Base-by-base conservation (phyloP, 2,113 vertebrate genomes). In the Bombycilla garrulus region DNA sequence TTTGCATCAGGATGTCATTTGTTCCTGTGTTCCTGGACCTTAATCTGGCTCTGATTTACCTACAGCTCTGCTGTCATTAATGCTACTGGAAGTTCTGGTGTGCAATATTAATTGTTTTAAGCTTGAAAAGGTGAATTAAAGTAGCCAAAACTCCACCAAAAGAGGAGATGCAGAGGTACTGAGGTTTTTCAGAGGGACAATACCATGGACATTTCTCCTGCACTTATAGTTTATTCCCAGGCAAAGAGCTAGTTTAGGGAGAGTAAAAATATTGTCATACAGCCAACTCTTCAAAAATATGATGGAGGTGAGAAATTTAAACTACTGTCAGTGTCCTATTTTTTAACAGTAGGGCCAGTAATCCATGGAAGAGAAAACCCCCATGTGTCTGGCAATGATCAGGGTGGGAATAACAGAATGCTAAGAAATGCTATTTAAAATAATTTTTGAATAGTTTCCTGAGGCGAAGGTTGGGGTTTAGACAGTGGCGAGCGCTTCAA, bases 281-380 rank as follows among this genome's bases (percentile, higher is more conserved):
- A 80, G 20, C 4, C 26, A 78, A 40, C 28, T 84, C 38, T 56
- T 78, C 19, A 60, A 53, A 44, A 53, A 44, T n/a, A 9, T 25
- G 31, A n/a, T 38, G 25, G 9, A 20, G 7, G 1, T 51, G n/a
- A 84, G 42, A 78, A 48, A 29, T 40, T 70, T 35, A 36, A 76
- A 42, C 12, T 82, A 24, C 22, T 31, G 19, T 2, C 16, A 20
- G 9, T 15, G 19, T 38, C 23, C 16, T 40, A 0, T 45, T 66
- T 85, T 45, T 70, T 36, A 81, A 53, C 11, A 28, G n/a, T 24
- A 65, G 42, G 21, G 4, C 8, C 24, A 40, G 56, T 3, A 5
- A 82, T 50, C 28, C 20, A 5, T 21, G 24, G 25, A 70, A 24
- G 25, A 1, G 17, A 38, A 23, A 60, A 13, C 0, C 0, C 3